Conservation (phyloP, 2,113 vertebrate genomes). For the Raja brachyura region DNA sequence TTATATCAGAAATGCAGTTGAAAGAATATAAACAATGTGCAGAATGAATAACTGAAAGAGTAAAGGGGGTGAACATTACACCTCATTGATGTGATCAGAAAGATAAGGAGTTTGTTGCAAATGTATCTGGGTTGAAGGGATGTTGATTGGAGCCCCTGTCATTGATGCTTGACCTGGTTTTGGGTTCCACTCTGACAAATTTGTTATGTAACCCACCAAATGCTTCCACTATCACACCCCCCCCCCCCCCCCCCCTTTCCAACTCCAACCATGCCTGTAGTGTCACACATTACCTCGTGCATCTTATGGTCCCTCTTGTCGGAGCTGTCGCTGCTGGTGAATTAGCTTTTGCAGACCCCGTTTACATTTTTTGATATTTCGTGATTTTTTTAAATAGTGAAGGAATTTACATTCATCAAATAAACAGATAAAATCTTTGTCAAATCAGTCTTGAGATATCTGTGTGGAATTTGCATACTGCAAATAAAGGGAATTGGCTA, state of each 20-base stretch:
- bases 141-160: neutral
- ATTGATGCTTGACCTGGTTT: neutral
- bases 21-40: neutral
- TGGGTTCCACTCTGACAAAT: neutral
- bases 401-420: neutral
- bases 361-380: neutral
- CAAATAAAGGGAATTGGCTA: too few relatives aligned
- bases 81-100: neutral
- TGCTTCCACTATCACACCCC: neutral
- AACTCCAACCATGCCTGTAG: neutral
- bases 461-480: neutral
- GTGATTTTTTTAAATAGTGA: neutral
- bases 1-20: neutral
- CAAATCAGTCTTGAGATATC: neutral
- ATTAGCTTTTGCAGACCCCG: neutral
- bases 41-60: neutral
- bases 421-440: neutral
- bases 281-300: neutral
- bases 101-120: neutral
- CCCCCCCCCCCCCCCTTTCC: neutral
- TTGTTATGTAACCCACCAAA: slow-evolving; percentile 4
- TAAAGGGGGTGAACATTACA: neutral
- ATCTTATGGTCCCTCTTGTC: neutral
- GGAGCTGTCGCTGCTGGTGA: neutral
- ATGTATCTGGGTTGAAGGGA: neutral